phyloP scores from a whole-genome alignment of 2,797 vertebrate species.

The Gephyroberyx darwinii region DNA sequence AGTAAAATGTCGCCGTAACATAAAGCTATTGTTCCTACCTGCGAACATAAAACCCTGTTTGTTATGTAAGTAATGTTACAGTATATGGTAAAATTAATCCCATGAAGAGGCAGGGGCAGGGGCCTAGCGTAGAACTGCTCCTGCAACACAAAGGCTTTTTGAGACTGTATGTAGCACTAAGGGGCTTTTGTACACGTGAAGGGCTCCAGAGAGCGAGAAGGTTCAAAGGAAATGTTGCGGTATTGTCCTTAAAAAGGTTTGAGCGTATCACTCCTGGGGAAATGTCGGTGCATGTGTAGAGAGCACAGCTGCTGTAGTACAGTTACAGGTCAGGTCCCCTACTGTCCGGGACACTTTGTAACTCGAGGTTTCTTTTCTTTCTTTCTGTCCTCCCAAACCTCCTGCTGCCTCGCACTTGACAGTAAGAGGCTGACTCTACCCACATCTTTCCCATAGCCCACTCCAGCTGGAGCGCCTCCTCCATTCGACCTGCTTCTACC shows the following conservation, averaged over 20 bases:
- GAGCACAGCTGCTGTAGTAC: slow-evolving; percentile 53
- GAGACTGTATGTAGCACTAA: too few relatives aligned
- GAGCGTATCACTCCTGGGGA: slow-evolving; percentile 12
- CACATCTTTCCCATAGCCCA: slow-evolving; percentile 40
- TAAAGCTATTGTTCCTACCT: too few relatives aligned
- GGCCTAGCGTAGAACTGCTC: too few relatives aligned
- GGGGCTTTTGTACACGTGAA: too few relatives aligned
- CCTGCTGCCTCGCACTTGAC: slow-evolving; percentile 48
- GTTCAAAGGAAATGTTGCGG: too few relatives aligned
- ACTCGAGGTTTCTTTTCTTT: slow-evolving; percentile 36
- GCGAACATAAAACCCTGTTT: neutral
- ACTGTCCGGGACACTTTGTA: slow-evolving; percentile 52
- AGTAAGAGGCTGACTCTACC: slow-evolving; percentile 31
- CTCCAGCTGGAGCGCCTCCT: slow-evolving; percentile 41
- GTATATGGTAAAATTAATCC: too few relatives aligned
- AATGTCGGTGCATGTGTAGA: slow-evolving; percentile 16
- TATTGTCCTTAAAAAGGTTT: slow-evolving; percentile 1
- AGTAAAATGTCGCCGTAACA: neutral
- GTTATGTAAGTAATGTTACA: too few relatives aligned
- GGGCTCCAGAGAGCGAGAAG: too few relatives aligned
- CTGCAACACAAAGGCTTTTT: too few relatives aligned
- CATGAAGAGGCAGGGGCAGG: too few relatives aligned
- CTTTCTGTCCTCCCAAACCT: slow-evolving; percentile 32
- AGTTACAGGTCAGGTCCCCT: slow-evolving; percentile 50
- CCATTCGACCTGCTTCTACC: slow-evolving; percentile 19